A percentile compares a stretch with the other conserved stretches of the same genome.
Evolutionary conservation across 2,888 invertebrate species (phyloP).

Genomic region (Lapara coniferarum): DNA sequence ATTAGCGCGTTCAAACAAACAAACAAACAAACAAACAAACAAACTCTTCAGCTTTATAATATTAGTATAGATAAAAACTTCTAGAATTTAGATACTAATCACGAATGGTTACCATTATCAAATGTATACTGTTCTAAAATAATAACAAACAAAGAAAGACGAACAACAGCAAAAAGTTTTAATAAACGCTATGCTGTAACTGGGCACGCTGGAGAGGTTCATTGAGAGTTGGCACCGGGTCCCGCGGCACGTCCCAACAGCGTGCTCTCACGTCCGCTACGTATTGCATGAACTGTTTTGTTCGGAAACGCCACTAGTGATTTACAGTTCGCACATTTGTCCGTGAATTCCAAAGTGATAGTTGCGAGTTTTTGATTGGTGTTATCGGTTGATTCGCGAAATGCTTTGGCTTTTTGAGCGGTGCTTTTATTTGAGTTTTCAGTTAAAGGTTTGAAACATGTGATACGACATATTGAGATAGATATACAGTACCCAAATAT

Average conservation of each 20-base stretch:
- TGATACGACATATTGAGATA: too few species aligned
- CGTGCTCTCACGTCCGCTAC: constrained; percentile 51
- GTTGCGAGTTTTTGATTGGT: constrained; percentile 16
- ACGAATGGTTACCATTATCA: not conserved
- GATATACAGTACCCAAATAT: too few species aligned
- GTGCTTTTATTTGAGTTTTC: not conserved
- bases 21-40: too few species aligned
- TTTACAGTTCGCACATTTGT: constrained; percentile 58
- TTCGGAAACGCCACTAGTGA: constrained; percentile 46
- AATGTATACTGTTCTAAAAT: not conserved
- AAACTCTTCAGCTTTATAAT: too few species aligned
- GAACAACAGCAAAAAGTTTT: constrained; percentile 7
- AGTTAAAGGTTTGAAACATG: not conserved
- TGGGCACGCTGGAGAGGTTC: constrained; percentile 3
- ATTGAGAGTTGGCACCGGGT: constrained; percentile 15
- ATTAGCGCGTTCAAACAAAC: too few species aligned
- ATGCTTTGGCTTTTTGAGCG: not conserved
- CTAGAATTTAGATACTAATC: too few species aligned
- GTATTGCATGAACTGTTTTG: constrained; percentile 51
- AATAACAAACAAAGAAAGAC: not conserved
- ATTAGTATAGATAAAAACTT: too few species aligned
- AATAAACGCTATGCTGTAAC: constrained; percentile 10
- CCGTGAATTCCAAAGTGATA: constrained; percentile 44
- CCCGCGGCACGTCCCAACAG: constrained; percentile 6
- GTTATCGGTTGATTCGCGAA: not conserved